Evolutionary conservation across 2,888 invertebrate genomes (phyloP), one percentile per base, ranked within the genome.

Genomic region (Noctua fimbriata): DNA sequence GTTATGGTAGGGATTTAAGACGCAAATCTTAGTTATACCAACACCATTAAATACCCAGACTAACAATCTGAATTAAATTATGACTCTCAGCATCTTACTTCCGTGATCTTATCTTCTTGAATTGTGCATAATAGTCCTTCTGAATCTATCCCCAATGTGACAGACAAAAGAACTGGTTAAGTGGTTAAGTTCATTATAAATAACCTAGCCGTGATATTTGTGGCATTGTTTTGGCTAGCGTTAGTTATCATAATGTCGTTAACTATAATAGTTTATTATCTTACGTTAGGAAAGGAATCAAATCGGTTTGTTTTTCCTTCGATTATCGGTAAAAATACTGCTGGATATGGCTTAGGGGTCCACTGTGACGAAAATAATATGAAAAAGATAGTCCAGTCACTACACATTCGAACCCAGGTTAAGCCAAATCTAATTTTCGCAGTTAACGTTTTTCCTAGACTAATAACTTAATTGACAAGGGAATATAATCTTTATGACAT

Each of bases 201-300:
- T 67, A 66, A 44, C 70, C 18, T 28, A 24, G 9, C 36, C 71
- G 55, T 69, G 71, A 76, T 69, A 69, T 82, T 81, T 60, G 71
- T 77, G 69, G n/a, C n/a, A 52, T 21, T 58, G 44, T 81, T 76
- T 69, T 69, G 32, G 32, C 6, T n/a, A 44, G 55, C 52, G 69
- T 69, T 77, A 69, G 69, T 69, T 77, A 69, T 81, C 63, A 55
- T 72, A 76, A 72, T 65, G 47, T 47, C 24, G n/a, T 67, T 63
- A 16, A 41, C 47, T 32, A 28, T 16, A 7, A 55, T 73, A 65
- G 73, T 80, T 66, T 74, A 70, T 82, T 49, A 55, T 82, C 4
- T 24, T 16, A 28, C 1, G 24, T 67, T 47, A 9, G 5, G 28
- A 14, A 44, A 60, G 5, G 1, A 58, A 78, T 44, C 18, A 16